Conservation (phyloP, 2,113 vertebrate species). For the Crotalus viridis region DNA sequence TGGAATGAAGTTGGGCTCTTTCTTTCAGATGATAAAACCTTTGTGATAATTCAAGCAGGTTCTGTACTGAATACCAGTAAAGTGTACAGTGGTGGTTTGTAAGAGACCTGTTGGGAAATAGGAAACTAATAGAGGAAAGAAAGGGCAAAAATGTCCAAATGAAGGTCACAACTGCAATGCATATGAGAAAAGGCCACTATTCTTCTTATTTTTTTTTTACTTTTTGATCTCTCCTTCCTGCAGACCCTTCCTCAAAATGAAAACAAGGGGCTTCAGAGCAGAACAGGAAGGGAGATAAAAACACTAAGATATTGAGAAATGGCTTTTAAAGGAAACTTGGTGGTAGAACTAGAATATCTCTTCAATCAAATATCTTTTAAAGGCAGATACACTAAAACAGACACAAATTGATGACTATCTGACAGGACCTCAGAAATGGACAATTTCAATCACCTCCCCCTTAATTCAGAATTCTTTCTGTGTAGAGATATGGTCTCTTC, state of each 20-base stretch:
- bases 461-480: not conserved
- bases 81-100: not conserved
- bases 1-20: too few species aligned
- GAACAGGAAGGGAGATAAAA: not conserved
- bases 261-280: not conserved
- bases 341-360: not conserved
- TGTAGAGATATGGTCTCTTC: not conserved
- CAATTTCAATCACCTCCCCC: not conserved
- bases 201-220: too few species aligned
- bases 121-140: not conserved
- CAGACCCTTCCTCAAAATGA: too few species aligned
- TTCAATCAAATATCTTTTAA: too few species aligned
- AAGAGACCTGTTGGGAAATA: not conserved
- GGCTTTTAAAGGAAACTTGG: not conserved
- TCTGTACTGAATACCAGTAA: too few species aligned
- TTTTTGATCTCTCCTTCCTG: too few species aligned
- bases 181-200: too few species aligned
- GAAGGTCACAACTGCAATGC: too few species aligned
- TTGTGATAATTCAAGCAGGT: not conserved
- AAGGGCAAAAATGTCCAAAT: too few species aligned
- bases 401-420: too few species aligned
- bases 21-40: not conserved
- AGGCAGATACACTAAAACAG: too few species aligned
- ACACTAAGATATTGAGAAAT: not conserved
- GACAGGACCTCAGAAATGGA: not conserved